Conservation (phyloP, 2,113 vertebrate genomes). For the Addax nasomaculatus region DNA sequence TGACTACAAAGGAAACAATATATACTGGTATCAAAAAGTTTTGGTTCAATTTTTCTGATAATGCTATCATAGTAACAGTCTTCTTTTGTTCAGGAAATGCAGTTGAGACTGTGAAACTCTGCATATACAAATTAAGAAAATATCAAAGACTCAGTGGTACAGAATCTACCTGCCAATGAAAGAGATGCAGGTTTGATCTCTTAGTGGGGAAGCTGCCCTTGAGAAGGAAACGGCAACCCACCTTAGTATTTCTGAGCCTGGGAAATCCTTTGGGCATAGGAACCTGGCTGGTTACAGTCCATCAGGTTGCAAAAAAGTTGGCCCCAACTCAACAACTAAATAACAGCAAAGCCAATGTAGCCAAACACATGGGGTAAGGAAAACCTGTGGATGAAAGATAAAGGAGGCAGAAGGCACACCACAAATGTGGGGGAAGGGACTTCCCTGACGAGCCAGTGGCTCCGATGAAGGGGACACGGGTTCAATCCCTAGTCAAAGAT, state of each 20-base stretch:
- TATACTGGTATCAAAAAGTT: neutral
- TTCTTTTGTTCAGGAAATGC: neutral
- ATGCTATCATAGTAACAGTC: neutral
- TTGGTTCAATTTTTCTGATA: neutral
- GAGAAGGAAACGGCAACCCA: neutral
- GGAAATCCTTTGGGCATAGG: neutral
- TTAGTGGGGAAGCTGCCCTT: neutral
- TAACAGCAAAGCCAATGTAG: neutral
- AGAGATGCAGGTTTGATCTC: neutral
- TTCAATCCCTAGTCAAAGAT: neutral
- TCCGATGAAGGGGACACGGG: neutral
- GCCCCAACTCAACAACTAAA: neutral
- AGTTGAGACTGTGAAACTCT: neutral
- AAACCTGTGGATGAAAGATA: neutral
- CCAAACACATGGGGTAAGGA: neutral
- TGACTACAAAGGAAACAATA: neutral
- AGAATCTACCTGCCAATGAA: neutral
- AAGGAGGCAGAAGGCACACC: neutral
- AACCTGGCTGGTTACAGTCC: neutral
- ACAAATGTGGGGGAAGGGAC: neutral
- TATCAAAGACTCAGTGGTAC: neutral
- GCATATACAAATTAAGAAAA: neutral
- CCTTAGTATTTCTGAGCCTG: neutral
- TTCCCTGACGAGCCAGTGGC: rapidly evolving
- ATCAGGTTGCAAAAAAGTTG: neutral